Evolutionary conservation across 2,113 vertebrate genomes (phyloP).

Genomic region (Perca schrenkii): DNA sequence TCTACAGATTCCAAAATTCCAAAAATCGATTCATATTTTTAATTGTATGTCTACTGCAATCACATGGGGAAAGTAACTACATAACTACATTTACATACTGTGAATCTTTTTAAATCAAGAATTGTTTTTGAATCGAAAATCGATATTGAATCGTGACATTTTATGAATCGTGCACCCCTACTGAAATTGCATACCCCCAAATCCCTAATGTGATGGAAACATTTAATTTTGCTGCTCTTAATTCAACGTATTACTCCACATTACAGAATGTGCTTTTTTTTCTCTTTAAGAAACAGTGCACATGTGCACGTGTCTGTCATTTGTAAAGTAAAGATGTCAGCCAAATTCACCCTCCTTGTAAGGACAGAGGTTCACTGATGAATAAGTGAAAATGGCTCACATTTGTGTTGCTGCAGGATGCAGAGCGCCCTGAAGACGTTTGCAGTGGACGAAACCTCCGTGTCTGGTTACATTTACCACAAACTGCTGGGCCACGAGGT

Average conservation of each 20-base stretch:
- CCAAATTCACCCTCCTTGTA: background rate
- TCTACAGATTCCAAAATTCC: no score
- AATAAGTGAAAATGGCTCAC: background rate
- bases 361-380: background rate
- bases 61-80: no score
- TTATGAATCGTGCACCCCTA: no score
- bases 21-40: no score
- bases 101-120: no score
- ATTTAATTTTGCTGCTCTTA: background rate
- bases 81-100: no score
- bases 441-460: constrained; percentile 97
- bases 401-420: constrained; percentile 86
- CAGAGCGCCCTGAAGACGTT: constrained; percentile 98
- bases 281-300: background rate
- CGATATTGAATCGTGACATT: no score
- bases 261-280: background rate
- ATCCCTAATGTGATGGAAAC: background rate
- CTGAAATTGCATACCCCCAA: background rate
- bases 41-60: no score
- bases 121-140: no score
- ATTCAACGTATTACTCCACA: background rate
- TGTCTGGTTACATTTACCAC: constrained; percentile 99
- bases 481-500: constrained; percentile 97
- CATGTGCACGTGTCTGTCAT: background rate
- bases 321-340: background rate